Evolutionary conservation across 2,113 vertebrate genomes (phyloP).

Genomic region (Buteo buteo): DNA sequence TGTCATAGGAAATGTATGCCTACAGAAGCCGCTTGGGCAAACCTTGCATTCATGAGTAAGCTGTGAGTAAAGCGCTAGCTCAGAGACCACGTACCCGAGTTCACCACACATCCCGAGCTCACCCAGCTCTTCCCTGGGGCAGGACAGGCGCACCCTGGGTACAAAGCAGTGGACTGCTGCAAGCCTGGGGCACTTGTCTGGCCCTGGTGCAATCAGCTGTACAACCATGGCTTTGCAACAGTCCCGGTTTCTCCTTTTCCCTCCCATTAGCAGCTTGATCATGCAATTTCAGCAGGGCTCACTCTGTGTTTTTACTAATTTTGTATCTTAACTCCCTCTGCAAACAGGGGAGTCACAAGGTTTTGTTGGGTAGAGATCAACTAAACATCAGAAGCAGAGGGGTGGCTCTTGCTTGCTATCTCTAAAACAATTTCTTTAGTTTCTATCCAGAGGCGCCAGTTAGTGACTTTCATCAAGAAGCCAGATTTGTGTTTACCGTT

Average conservation of each 20-base stretch:
- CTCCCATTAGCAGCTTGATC: neutral
- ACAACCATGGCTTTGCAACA: neutral
- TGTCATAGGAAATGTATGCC: rapidly evolving
- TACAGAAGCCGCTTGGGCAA: neutral
- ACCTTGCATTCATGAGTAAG: neutral
- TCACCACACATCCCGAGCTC: neutral
- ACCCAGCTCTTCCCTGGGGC: neutral
- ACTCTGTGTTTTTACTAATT: neutral
- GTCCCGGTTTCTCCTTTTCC: neutral
- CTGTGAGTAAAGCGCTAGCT: neutral
- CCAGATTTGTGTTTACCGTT: neutral
- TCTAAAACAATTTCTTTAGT: neutral
- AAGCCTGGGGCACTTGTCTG: rapidly evolving
- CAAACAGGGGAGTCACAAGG: neutral
- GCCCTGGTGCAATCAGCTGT: neutral
- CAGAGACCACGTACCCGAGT: neutral
- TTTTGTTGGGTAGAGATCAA: neutral
- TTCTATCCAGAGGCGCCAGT: neutral
- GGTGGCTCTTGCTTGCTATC: neutral
- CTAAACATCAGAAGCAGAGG: neutral
- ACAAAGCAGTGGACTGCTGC: neutral
- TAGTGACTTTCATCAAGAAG: neutral
- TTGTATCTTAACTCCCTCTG: neutral
- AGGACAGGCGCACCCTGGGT: neutral
- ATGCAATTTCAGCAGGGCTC: neutral